Percentiles rank a stretch among this genome's conserved stretches.
Conservation (phyloP, 2,113 vertebrate species). For the Epinephelus moara region DNA sequence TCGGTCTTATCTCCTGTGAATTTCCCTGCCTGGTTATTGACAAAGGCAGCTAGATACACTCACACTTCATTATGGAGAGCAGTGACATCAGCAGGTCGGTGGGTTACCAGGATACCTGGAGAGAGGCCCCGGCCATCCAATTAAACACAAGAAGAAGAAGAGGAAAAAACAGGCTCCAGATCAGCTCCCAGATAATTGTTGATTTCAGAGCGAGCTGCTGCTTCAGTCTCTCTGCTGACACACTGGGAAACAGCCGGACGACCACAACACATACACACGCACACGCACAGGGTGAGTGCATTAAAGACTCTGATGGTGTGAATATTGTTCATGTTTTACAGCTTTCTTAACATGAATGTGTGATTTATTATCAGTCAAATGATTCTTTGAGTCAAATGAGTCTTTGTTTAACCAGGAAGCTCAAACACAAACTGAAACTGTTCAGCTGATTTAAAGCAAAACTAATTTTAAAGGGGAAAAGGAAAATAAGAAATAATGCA, state of each 20-base stretch:
- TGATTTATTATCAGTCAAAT: neutral
- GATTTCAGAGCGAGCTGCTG: slow-evolving; percentile 17
- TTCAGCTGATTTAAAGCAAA: neutral
- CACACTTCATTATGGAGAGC: slow-evolving; percentile 68
- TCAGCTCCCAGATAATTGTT: slow-evolving; percentile 25
- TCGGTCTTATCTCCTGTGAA: slow-evolving; percentile 56
- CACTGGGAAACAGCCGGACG: neutral
- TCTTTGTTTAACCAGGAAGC: neutral
- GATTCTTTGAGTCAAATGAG: neutral
- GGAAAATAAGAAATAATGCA: neutral
- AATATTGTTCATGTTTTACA: neutral
- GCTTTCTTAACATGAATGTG: neutral
- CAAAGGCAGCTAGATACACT: slow-evolving; percentile 50
- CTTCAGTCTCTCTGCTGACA: slow-evolving; percentile 22
- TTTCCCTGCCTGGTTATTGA: slow-evolving; percentile 59
- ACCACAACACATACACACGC: neutral
- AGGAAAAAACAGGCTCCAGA: slow-evolving; percentile 14
- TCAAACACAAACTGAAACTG: neutral
- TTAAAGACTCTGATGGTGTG: neutral
- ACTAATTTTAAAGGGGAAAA: neutral
- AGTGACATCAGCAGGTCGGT: slow-evolving; percentile 70
- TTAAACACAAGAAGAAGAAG: slow-evolving; percentile 38
- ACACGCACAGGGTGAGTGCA: slow-evolving; percentile 21
- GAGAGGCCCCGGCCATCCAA: slow-evolving; percentile 59
- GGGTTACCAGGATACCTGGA: slow-evolving; percentile 76